Conservation (phyloP, 2,888 invertebrate genomes). For the Amblyjoppa proteus region DNA sequence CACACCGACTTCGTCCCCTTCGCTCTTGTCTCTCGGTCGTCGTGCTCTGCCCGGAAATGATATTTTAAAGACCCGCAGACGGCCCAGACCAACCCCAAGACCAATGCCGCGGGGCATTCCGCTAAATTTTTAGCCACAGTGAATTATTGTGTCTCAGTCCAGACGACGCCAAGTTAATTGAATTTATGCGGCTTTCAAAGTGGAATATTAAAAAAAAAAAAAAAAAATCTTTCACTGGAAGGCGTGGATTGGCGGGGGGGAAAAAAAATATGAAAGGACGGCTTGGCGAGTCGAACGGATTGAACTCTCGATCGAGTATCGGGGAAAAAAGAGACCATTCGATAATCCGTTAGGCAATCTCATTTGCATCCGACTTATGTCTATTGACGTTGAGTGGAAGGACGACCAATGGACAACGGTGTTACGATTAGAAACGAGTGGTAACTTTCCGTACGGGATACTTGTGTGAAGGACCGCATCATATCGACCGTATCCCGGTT, state of each 20-base stretch:
- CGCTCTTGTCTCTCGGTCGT: slow-evolving; percentile 36
- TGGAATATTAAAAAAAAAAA: neutral
- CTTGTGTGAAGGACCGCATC: neutral
- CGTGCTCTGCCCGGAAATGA: slow-evolving; percentile 62
- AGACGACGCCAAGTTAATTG: slow-evolving; percentile 53
- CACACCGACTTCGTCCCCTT: slow-evolving; percentile 11
- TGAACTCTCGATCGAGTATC: neutral
- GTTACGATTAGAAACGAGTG: neutral
- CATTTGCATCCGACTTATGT: neutral
- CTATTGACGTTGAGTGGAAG: neutral
- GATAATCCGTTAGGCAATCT: neutral
- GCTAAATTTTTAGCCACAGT: slow-evolving; percentile 62
- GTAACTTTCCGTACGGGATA: neutral
- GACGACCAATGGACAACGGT: neutral
- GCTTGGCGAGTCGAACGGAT: neutral
- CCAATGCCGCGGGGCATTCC: slow-evolving; percentile 32
- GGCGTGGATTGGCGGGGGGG: neutral
- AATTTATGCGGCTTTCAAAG: slow-evolving; percentile 54
- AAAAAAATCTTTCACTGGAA: neutral
- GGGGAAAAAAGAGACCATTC: neutral
- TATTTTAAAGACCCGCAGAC: slow-evolving; percentile 63
- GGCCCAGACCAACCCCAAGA: slow-evolving; percentile 31
- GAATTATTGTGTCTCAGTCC: slow-evolving; percentile 61
- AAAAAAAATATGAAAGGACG: neutral
- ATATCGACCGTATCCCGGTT: neutral